A percentile compares a stretch with the other conserved stretches of the same genome.
Conservation (phyloP, 2,888 invertebrate genomes). For the Lithosia quadra region DNA sequence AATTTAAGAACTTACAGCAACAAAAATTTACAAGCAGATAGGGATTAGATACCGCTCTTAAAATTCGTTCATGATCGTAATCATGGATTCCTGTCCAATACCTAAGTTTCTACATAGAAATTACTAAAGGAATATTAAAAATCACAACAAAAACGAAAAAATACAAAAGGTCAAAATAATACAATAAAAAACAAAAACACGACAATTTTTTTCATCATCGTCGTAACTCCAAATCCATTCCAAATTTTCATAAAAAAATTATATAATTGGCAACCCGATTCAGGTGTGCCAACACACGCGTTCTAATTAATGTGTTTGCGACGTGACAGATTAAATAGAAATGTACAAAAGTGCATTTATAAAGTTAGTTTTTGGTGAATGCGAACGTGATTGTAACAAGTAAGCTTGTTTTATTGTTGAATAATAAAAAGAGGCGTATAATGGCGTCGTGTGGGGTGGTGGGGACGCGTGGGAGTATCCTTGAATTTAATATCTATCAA, state of each 20-base stretch:
- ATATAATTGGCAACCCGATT: conserved; percentile 49
- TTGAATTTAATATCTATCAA: neutral
- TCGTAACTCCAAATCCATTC: neutral
- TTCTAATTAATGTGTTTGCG: conserved; percentile 59
- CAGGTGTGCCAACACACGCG: conserved; percentile 49
- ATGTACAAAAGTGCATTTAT: conserved; percentile 65
- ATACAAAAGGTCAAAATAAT: neutral
- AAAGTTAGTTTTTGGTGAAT: conserved; percentile 65
- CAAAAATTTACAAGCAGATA: too few relatives aligned
- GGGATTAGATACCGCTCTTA: too few relatives aligned
- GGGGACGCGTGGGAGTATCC: conserved; percentile 18
- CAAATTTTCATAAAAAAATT: conserved; percentile 24
- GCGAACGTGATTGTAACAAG: conserved; percentile 79
- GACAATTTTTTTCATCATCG: neutral
- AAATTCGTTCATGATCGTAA: too few relatives aligned
- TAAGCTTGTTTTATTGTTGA: conserved; percentile 59
- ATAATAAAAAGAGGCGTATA: conserved; percentile 59
- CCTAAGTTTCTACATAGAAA: too few relatives aligned
- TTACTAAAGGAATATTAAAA: neutral
- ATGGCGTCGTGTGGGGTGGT: conserved; percentile 56
- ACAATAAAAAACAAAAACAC: neutral
- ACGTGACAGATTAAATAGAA: conserved; percentile 75
- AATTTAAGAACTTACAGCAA: neutral
- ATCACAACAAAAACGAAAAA: neutral
- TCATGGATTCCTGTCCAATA: too few relatives aligned